Base-by-base conservation (phyloP, 2,888 invertebrate genomes). In the Chouioia cunea region DNA sequence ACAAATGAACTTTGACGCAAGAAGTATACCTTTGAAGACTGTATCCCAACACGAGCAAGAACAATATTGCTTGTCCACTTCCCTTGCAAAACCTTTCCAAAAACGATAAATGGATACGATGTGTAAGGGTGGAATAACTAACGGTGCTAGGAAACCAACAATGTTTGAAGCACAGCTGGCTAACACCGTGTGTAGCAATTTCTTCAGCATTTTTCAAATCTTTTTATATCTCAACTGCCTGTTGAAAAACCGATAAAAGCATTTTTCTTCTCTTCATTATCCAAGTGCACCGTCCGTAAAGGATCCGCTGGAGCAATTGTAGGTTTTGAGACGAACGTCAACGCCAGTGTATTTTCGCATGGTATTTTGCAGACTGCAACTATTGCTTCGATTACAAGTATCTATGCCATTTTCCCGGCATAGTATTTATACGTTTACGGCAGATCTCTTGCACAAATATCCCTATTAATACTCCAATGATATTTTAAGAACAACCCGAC, bases 41-140 rank as follows among this genome's bases (percentile, higher is more conserved):
- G 92, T 93, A 80, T 93, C 93, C 91, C 93, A 93, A 81, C 93
- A 93, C 14, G 91, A 90, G 83, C 92, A 92, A 16, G 90, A 89
- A 80, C 93, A 93, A 76, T 88, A 89, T 69, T 88, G 87, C 76
- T 87, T 88, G 80, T 92, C 91, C 57, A 93, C 90, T 73, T 87
- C 88, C 22, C 90, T 88, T 50, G 91, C 89, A 83, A 90, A 91
- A 78, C 91, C 89, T 78, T 89, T 88, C 92, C 92, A 93, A 78
- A 92, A 89, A 80, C 89, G 88, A 84, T 89, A 89, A 47, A 91
- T 84, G 65, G 89, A 87, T 58, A 87, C 87, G 70, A 91, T 91
- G 78, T 91, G 91, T 16, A 90, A 82, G 18, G 90, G 89, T 54
- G 91, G 91, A 77, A 91, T 86, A 12, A 80, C 78, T 46, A 85